Conservation (phyloP, 2,113 vertebrate species). For the Corydoras maculifer region DNA sequence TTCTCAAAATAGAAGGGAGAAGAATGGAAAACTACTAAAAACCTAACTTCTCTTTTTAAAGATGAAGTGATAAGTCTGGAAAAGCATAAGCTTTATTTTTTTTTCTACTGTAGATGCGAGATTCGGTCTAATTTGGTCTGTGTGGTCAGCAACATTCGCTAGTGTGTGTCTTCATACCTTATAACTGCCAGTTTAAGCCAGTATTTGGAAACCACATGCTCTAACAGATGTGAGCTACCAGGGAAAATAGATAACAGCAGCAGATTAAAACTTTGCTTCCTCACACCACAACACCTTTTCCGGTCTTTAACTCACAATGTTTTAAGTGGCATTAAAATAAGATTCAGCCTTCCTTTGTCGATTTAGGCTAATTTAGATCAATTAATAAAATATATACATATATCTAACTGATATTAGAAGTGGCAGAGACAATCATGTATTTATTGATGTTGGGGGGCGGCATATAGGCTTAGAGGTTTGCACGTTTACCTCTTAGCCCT, state of each 20-base stretch:
- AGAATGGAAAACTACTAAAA: slow-evolving; percentile 1
- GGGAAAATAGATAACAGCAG: slow-evolving; percentile 61
- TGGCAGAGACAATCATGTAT: neutral
- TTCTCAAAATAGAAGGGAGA: slow-evolving; percentile 14
- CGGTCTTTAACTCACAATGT: slow-evolving; percentile 41
- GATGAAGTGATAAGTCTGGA: slow-evolving; percentile 21
- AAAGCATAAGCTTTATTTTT: slow-evolving; percentile 27
- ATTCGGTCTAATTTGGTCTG: slow-evolving; percentile 29
- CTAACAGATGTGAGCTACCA: slow-evolving; percentile 62
- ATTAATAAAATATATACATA: too few species aligned
- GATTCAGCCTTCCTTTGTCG: neutral
- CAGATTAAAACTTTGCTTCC: slow-evolving; percentile 64
- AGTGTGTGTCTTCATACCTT: slow-evolving; percentile 56
- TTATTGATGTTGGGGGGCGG: too few species aligned
- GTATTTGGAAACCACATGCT: slow-evolving; percentile 51
- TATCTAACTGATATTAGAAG: too few species aligned
- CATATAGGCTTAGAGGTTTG: too few species aligned
- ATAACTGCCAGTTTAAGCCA: slow-evolving; percentile 45
- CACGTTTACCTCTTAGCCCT: too few species aligned
- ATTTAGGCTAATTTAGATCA: too few species aligned
- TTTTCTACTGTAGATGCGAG: slow-evolving; percentile 9
- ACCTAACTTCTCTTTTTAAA: neutral
- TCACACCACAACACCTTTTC: slow-evolving; percentile 49
- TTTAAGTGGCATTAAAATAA: neutral
- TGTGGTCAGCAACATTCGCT: slow-evolving; percentile 32